Percentiles rank a stretch among this genome's conserved stretches.
phyloP scores from a whole-genome alignment of 2,113 vertebrate genomes.

The Leptosomus discolor region DNA sequence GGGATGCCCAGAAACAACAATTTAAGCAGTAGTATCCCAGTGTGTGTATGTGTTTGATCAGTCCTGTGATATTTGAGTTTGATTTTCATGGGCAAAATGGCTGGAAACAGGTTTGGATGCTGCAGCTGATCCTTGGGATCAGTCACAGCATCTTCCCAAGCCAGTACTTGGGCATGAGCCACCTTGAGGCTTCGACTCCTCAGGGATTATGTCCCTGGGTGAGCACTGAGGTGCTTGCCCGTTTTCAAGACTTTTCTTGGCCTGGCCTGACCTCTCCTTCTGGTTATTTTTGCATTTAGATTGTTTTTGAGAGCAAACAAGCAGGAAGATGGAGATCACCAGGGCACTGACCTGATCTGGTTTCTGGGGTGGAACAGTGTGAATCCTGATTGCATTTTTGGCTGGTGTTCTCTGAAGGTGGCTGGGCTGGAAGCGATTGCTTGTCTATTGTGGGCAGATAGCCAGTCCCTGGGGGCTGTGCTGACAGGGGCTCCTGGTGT shows the following conservation, averaged over 20 bases:
- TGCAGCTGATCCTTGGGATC: background rate
- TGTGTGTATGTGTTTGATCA: background rate
- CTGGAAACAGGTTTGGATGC: background rate
- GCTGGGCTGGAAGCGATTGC: accelerated
- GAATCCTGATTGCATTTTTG: background rate
- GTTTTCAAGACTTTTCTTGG: background rate
- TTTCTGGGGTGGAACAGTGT: background rate
- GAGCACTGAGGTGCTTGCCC: background rate
- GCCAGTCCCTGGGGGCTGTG: accelerated
- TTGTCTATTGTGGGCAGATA: background rate
- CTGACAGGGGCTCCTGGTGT: background rate
- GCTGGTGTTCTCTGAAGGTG: background rate
- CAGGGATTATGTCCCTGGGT: background rate
- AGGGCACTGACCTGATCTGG: accelerated
- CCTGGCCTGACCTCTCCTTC: background rate
- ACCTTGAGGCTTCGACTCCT: background rate
- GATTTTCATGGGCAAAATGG: background rate
- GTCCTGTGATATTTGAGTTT: background rate
- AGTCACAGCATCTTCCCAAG: background rate
- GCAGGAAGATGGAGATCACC: background rate
- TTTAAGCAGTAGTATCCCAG: background rate
- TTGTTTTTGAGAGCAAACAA: background rate
- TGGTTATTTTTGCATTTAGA: background rate
- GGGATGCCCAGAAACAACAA: background rate
- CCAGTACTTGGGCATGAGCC: background rate